Conservation (phyloP, 2,113 vertebrate species). For the Lontra canadensis region DNA sequence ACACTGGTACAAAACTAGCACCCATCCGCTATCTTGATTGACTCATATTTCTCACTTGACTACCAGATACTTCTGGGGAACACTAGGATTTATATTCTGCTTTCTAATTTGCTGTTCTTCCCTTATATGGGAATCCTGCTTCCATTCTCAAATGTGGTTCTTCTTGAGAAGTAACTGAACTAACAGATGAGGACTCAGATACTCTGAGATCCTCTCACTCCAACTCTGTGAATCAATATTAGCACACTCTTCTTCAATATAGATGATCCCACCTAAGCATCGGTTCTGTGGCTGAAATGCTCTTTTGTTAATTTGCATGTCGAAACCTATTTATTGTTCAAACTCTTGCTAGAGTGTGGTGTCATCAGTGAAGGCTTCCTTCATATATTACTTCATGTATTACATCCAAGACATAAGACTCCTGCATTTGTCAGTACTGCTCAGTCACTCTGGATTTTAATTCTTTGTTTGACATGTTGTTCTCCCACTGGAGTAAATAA, state of each 20-base stretch:
- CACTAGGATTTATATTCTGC: neutral
- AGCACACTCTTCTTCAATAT: neutral
- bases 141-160: neutral
- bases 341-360: neutral
- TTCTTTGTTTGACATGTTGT: neutral
- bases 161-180: neutral
- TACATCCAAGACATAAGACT: neutral
- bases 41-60: neutral
- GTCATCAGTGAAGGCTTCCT: neutral
- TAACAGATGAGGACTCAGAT: neutral
- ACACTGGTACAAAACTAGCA: neutral
- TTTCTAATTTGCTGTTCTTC: neutral
- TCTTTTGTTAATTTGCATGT: neutral
- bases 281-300: neutral
- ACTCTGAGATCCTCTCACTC: neutral
- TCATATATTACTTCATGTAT: neutral
- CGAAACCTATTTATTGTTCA: neutral
- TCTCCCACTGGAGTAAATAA: neutral
- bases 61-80: neutral
- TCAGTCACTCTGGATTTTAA: neutral
- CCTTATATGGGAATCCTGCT: neutral
- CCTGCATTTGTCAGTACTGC: neutral
- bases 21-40: neutral
- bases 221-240: neutral
- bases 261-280: neutral